A percentile compares a stretch with the other conserved stretches of the same genome.
These are phyloP conservation scores for Bucorvus abyssinicus DNA, from an alignment of 2,797 vertebrate genomes.

Conservation along the genomic window DNA sequence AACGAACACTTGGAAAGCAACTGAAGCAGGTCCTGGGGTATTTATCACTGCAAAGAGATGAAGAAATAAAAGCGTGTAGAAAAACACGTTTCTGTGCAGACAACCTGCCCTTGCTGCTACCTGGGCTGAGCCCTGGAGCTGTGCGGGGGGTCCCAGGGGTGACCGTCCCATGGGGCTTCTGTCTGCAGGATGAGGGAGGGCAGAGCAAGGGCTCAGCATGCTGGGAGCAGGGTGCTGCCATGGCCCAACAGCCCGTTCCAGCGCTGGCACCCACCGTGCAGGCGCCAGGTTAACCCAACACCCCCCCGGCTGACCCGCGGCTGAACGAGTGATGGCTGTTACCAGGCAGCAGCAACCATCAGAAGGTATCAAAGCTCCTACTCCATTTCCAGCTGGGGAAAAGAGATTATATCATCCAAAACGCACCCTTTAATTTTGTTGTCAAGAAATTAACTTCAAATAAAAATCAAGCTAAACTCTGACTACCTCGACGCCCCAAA, in stretches of 20 bases:
- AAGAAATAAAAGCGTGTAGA: background rate
- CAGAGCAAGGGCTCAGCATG: background rate
- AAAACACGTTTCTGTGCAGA: background rate
- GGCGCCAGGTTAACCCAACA: background rate
- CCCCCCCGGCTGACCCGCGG: background rate
- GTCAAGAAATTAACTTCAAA: background rate
- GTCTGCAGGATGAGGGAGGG: background rate
- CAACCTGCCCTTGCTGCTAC: background rate
- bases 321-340: fast-evolving
- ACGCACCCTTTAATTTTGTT: background rate
- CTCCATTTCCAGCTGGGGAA: background rate
- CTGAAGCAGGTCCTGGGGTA: background rate
- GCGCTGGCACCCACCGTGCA: no score
- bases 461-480: background rate
- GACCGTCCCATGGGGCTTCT: background rate
- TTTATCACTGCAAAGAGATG: background rate
- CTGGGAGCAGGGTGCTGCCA: fast-evolving
- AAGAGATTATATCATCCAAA: background rate
- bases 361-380: background rate
- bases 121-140: background rate
- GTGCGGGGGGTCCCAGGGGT: fast-evolving
- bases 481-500: background rate
- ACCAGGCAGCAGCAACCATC: background rate
- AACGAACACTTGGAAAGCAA: background rate
- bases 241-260: background rate